phyloP scores from a whole-genome alignment of 2,888 invertebrate genomes.

The Standfussiana lucernea region DNA sequence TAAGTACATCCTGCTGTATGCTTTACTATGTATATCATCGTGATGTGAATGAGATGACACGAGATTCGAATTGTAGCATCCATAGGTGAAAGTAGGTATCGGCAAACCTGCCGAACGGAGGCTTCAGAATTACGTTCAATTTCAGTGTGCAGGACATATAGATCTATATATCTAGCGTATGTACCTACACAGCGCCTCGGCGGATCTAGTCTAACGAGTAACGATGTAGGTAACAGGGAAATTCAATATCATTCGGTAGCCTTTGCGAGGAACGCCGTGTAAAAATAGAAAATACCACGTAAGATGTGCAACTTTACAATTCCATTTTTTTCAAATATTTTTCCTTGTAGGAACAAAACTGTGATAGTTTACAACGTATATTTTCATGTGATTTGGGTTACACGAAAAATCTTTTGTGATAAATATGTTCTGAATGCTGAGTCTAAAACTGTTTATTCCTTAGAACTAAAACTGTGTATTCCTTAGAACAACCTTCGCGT shows the following conservation, averaged over 20 bases:
- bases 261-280: slow-evolving; percentile 35
- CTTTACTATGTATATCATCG: not conserved
- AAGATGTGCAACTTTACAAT: not conserved
- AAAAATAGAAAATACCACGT: slow-evolving; percentile 16
- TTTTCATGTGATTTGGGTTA: not conserved
- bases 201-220: slow-evolving; percentile 44
- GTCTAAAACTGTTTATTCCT: slow-evolving; percentile 20
- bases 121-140: slow-evolving; percentile 23
- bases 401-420: not conserved
- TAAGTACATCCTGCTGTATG: not conserved
- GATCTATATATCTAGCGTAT: not conserved
- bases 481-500: slow-evolving; percentile 13
- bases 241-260: slow-evolving; percentile 43
- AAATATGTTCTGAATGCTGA: slow-evolving; percentile 13
- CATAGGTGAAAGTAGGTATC: not conserved
- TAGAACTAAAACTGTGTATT: slow-evolving; percentile 19
- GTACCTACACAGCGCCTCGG: not conserved
- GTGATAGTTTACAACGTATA: not conserved
- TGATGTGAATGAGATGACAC: not conserved
- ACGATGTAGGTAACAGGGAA: slow-evolving; percentile 51
- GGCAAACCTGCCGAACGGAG: not conserved
- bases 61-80: not conserved
- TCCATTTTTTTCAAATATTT: not conserved
- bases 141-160: slow-evolving; percentile 15
- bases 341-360: not conserved